These are phyloP conservation scores for Dryobates pubescens DNA, from an alignment of 2,797 vertebrate genomes.

Conservation along the genomic window DNA sequence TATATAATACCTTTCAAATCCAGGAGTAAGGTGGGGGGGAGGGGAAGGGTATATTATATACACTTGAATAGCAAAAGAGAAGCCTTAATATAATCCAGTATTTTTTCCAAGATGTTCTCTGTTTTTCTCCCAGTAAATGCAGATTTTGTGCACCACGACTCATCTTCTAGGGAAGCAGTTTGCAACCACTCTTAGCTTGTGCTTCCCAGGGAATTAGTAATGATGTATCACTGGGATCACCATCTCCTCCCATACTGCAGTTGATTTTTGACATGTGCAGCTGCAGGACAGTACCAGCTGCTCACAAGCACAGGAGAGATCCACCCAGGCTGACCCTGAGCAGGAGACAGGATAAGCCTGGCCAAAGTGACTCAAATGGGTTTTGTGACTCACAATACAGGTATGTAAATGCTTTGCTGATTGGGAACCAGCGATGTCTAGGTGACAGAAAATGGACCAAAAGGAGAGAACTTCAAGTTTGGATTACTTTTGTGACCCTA, in stretches of 20 bases:
- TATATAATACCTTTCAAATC: neutral
- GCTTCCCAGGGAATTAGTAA: neutral
- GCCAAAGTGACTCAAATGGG: neutral
- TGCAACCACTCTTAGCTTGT: neutral
- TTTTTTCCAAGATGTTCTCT: neutral
- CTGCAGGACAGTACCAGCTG: neutral
- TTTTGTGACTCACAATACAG: neutral
- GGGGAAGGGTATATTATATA: neutral
- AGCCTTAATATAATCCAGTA: neutral
- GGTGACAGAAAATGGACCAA: neutral
- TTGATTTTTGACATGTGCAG: neutral
- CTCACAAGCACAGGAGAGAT: rapidly evolving
- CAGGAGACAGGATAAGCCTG: neutral
- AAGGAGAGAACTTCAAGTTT: neutral
- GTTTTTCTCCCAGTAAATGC: neutral
- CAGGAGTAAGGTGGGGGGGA: neutral
- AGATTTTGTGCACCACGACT: neutral
- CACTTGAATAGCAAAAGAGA: neutral
- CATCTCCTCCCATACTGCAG: neutral
- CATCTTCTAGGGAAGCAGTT: neutral
- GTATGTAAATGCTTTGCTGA: neutral
- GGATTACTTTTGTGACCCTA: neutral
- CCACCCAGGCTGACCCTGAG: neutral
- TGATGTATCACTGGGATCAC: neutral
- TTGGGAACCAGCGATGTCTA: neutral